Base-by-base conservation (phyloP, 2,113 vertebrate genomes). In the Oreocharis arfaki region DNA sequence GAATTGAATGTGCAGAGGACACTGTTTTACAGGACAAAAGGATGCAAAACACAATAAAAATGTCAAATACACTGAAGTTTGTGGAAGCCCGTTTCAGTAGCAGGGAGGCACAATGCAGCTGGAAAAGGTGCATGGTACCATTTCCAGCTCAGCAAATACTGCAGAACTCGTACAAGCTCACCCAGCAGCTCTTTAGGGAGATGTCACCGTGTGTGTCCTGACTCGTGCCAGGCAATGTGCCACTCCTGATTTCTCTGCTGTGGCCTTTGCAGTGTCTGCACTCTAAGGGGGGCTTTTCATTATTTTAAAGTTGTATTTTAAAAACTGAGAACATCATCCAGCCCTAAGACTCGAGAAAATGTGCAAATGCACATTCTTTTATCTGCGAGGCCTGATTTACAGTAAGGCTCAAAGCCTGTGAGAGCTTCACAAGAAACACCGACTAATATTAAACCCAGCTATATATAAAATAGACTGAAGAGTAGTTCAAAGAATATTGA, bases 21-120 rank as follows among this genome's bases (percentile, higher is more conserved):
- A 80, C 57, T 79, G 41, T 91, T 95, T 89, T 95, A 94, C 76
- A 91, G 65, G 76, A 88, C 71, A 96, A 89, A 93, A 94, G 73
- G 57, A 94, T 70, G 59, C 49, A 60, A 63, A 93, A 49, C 83
- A 96, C 69, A 95, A 97, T 78, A 89, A 86, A 96, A 95, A 91
- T 89, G 61, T 96, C 92, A 96, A 95, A 80, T 39, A 65, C 57
- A 76, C 78, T 73, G 69, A 93, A 41, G 44, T 81, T 76, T 80
- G 84, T 73, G 64, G 50, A 95, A 94, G 93, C 83, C 84, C 64
- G 42, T 90, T 96, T 94, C 74, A 91, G 77, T 50, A 70, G 84
- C 46, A 87, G 57, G 33, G 41, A 92, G 94, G 46, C 63, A 93
- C 39, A 39, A 55, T 37, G 79, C 26, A 96, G 49, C 32, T 87